These are phyloP conservation scores for Chrysolina oricalcia DNA, from an alignment of 2,888 invertebrate species.

Conservation along the genomic window DNA sequence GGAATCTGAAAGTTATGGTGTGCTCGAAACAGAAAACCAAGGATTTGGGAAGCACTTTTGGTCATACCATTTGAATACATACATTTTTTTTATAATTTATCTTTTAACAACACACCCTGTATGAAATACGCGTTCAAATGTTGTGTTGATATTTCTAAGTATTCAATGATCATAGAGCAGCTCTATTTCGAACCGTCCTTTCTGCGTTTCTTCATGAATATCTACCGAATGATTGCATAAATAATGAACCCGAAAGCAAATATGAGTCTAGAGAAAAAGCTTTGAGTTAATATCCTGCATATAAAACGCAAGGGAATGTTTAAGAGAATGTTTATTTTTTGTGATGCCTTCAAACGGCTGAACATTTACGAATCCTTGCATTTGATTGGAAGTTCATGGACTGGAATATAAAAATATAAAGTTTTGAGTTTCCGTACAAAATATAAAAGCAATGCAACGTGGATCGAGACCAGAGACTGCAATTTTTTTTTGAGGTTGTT, in stretches of 20 bases:
- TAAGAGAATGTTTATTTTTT: neutral
- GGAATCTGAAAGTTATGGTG: too few relatives aligned
- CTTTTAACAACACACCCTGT: too few relatives aligned
- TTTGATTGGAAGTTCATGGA: neutral
- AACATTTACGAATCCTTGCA: slow-evolving; percentile 5
- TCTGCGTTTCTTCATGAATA: slow-evolving; percentile 8
- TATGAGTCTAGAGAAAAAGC: slow-evolving; percentile 3
- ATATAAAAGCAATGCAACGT: neutral
- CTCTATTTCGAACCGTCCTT: neutral
- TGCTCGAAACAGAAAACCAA: too few relatives aligned
- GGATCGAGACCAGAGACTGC: neutral
- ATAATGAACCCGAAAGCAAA: slow-evolving; percentile 6
- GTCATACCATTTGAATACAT: too few relatives aligned
- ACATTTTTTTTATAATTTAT: too few relatives aligned
- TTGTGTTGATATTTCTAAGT: neutral
- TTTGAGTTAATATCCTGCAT: slow-evolving; percentile 3
- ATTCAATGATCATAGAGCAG: slow-evolving; percentile 3
- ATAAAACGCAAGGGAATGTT: neutral
- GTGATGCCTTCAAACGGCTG: neutral
- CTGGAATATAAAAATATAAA: neutral
- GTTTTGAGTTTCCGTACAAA: neutral
- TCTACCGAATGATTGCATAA: neutral
- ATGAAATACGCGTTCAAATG: neutral
- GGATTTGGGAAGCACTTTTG: too few relatives aligned
- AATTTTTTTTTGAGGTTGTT: too few relatives aligned